These are phyloP conservation scores for Crematogaster levior DNA, from an alignment of 2,888 invertebrate genomes.

Conservation along the genomic window DNA sequence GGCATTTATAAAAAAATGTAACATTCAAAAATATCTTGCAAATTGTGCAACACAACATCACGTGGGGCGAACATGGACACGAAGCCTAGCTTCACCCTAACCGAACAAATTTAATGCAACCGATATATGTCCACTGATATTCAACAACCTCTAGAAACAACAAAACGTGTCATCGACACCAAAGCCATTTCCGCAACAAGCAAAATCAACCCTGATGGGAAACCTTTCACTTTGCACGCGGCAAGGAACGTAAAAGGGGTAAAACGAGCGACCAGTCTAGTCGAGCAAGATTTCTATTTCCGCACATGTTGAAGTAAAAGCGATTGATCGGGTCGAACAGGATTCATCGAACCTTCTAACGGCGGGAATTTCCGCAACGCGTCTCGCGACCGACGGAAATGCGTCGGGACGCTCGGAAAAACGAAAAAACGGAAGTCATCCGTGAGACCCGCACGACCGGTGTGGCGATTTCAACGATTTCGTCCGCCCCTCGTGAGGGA, in stretches of 20 bases:
- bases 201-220: slow-evolving; percentile 18
- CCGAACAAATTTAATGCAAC: not conserved
- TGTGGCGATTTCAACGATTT: slow-evolving; percentile 10
- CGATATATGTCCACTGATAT: not conserved
- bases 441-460: not conserved
- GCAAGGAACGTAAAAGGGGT: slow-evolving; percentile 1
- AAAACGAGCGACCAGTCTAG: slow-evolving; percentile 1
- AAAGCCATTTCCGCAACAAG: slow-evolving; percentile 6
- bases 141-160: not conserved
- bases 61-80: not conserved
- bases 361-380: slow-evolving; percentile 34
- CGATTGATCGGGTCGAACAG: slow-evolving; percentile 15
- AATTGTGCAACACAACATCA: not conserved
- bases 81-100: not conserved
- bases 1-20: not conserved
- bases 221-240: slow-evolving; percentile 38
- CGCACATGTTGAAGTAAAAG: not conserved
- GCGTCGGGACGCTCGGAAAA: not conserved
- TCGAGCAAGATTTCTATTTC: not conserved
- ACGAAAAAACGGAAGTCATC: slow-evolving; percentile 14
- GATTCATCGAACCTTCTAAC: slow-evolving; percentile 19
- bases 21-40: not conserved
- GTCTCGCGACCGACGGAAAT: slow-evolving; percentile 8
- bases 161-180: not conserved
- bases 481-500: slow-evolving; percentile 7